A percentile compares a stretch with the other conserved stretches of the same genome.
phyloP scores from a whole-genome alignment of 2,888 invertebrate genomes.

The Lottia scabra region DNA sequence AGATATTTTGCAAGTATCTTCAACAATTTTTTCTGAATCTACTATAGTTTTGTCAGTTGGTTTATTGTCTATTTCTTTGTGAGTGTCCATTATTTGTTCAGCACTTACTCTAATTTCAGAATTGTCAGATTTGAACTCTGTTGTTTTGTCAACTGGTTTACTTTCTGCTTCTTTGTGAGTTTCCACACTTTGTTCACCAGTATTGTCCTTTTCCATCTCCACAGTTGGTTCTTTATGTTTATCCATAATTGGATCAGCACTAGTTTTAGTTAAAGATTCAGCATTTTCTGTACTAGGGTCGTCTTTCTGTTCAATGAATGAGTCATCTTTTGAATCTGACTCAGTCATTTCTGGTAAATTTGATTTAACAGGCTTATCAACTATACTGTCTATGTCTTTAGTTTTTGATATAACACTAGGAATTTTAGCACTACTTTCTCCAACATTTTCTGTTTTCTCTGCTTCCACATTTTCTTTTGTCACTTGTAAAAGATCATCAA shows the following conservation, averaged over 20 bases:
- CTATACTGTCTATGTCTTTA: not conserved
- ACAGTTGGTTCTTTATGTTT: too few relatives aligned
- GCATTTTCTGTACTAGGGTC: not conserved
- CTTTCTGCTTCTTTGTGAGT: too few relatives aligned
- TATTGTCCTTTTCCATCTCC: too few relatives aligned
- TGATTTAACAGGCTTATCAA: not conserved
- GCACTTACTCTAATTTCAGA: too few relatives aligned
- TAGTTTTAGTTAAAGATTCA: not conserved
- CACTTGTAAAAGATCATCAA: not conserved
- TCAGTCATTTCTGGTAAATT: not conserved
- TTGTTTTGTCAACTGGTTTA: slow-evolving; percentile 17
- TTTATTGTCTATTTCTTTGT: too few relatives aligned
- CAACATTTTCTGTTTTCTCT: not conserved
- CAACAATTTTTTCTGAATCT: slow-evolving; percentile 21
- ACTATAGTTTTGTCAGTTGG: slow-evolving; percentile 22
- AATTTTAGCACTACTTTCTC: not conserved
- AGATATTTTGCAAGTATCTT: not conserved
- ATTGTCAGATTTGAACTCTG: slow-evolving; percentile 19
- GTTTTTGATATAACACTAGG: not conserved
- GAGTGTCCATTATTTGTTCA: too few relatives aligned
- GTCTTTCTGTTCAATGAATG: not conserved
- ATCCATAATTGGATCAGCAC: not conserved
- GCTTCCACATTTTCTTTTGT: not conserved
- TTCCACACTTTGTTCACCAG: too few relatives aligned
- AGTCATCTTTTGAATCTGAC: not conserved